These are phyloP conservation scores for Siniperca obscura DNA, from an alignment of 2,797 vertebrate species.

Conservation along the genomic window DNA sequence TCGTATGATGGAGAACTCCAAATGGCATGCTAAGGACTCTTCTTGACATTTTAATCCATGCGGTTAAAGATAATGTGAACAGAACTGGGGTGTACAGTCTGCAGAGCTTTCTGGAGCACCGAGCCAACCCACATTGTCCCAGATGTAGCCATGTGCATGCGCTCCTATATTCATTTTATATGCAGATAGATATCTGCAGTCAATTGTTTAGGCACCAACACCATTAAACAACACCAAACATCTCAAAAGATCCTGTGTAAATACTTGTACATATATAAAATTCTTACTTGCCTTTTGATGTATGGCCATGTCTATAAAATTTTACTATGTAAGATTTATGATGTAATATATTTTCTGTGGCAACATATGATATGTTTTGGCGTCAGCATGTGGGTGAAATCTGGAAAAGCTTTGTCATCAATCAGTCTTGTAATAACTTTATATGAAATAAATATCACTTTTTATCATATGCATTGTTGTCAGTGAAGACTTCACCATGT, in stretches of 20 bases:
- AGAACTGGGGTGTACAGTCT: conserved; percentile 23
- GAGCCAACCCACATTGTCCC: conserved; percentile 37
- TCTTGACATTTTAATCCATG: conserved; percentile 40
- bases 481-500: conserved; percentile 9
- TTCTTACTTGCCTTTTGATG: conserved; percentile 64
- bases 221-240: conserved; percentile 50
- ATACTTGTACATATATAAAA: conserved; percentile 80
- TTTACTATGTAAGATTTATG: conserved; percentile 88
- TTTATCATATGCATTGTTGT: conserved; percentile 47
- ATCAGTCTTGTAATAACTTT: conserved; percentile 65
- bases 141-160: conserved; percentile 47
- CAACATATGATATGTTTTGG: conserved; percentile 63
- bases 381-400: conserved; percentile 40
- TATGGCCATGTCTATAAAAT: conserved; percentile 72
- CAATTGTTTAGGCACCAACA: conserved; percentile 40
- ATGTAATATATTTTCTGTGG: conserved; percentile 90
- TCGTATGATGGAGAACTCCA: conserved; percentile 44
- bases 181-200: conserved; percentile 37
- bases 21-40: conserved; percentile 40
- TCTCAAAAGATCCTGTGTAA: conserved; percentile 59
- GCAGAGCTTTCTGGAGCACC: conserved; percentile 30
- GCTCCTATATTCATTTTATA: conserved; percentile 35
- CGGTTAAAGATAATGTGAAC: conserved; percentile 60
- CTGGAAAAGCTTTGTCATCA: conserved; percentile 46
- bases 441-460: conserved; percentile 76